phyloP scores from a whole-genome alignment of 1,140 invertebrate species.

The Drosophila obscura region DNA sequence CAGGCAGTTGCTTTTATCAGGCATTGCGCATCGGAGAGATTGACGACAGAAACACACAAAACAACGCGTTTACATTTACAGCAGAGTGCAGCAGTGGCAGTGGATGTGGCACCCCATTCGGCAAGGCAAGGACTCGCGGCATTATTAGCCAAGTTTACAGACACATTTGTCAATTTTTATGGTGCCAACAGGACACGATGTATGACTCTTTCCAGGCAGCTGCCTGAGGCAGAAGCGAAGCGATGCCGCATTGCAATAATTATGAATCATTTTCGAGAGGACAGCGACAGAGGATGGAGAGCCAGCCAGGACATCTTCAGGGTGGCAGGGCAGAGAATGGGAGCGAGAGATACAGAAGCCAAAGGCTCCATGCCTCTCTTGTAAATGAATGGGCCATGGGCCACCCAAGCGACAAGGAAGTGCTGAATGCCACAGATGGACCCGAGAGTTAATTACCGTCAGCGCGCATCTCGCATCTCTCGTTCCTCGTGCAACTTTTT shows the following conservation, averaged over 20 bases:
- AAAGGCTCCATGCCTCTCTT: background rate
- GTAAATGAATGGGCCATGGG: background rate
- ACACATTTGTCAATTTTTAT: constrained; percentile 83
- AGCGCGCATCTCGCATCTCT: constrained; percentile 17
- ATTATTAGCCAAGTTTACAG: constrained; percentile 83
- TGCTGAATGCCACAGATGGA: background rate
- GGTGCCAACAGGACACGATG: constrained; percentile 65
- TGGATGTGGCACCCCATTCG: constrained; percentile 4
- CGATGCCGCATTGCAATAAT: constrained; percentile 80
- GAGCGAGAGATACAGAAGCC: no score
- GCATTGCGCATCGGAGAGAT: no score
- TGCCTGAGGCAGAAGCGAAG: constrained; percentile 7
- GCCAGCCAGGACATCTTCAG: constrained; percentile 23
- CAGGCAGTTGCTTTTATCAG: no score
- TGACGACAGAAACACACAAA: no score
- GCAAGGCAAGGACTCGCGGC: constrained; percentile 5
- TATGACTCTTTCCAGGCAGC: constrained; percentile 39
- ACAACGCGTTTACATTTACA: no score
- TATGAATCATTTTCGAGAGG: constrained; percentile 70
- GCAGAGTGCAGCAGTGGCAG: background rate
- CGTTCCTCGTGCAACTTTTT: constrained; percentile 56
- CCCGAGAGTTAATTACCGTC: constrained; percentile 65
- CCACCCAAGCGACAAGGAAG: background rate
- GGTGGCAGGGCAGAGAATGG: background rate
- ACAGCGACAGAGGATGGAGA: no score